Base-by-base conservation (phyloP, 2,888 invertebrate genomes). In the Noctua janthe region DNA sequence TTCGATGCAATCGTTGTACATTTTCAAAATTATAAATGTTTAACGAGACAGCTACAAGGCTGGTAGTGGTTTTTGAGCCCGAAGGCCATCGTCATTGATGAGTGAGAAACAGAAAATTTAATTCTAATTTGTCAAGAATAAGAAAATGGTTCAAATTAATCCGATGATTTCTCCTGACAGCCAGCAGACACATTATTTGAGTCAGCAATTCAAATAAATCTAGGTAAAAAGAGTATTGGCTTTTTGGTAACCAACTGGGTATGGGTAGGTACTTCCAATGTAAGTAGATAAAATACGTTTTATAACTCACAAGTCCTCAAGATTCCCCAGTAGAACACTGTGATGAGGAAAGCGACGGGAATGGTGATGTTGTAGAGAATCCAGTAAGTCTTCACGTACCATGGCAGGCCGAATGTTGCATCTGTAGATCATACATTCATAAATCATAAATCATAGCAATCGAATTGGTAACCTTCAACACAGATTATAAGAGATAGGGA, bases 321-420 rank as follows among this genome's bases (percentile, higher is more conserved):
- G 49, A 97, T 89, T 23, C 95, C 93, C 97, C 97, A 97, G 92
- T 97, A 97, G 92, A 97, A 97, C 10, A 96, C 93, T 5, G 97
- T 95, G 90, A 97, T 94, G 88, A 97, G 96, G 90, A 97, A 97
- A 13, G 97, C 94, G 64, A 97, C 94, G 5, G 97, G 96, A 29
- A 97, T 94, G 0, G 97, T 94, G 78, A 96, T 95, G 90, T 97
- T 97, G 95, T 97, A 97, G 81, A 97, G 92, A 70, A 97, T 94
- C 97, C 97, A 97, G 90, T 97, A 97, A 35, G 93, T 93, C 87
- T 95, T 96, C 85, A 96, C 95, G 91, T 95, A 96, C 96, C 96
- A 96, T 62, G 97, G 96, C 74, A 97, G 91, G 43, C 95, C 94
- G 74, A 94, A 94, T 8, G 95, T 94, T 47, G 94, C 94, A 86